phyloP scores from a whole-genome alignment of 2,888 invertebrate species.

The Harpagoxenus sublaevis region DNA sequence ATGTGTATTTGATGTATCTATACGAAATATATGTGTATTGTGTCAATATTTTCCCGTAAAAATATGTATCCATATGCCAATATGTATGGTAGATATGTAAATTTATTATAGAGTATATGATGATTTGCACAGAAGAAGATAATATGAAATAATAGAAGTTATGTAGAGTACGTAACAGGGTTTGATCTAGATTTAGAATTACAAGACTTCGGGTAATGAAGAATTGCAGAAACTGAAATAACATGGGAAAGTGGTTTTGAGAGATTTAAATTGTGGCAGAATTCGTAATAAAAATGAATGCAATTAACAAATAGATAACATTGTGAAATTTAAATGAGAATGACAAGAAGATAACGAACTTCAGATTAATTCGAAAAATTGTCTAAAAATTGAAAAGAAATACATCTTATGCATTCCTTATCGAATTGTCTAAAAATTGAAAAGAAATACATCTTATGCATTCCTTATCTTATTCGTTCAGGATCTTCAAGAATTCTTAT shows the following conservation, averaged over 20 bases:
- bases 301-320: background rate
- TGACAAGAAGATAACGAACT: background rate
- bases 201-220: background rate
- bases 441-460: background rate
- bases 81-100: background rate
- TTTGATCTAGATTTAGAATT: conserved; percentile 1
- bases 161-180: background rate
- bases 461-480: no score
- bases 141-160: background rate
- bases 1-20: background rate
- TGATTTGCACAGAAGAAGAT: background rate
- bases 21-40: background rate
- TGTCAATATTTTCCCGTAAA: background rate
- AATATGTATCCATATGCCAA: background rate
- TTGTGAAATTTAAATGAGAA: background rate
- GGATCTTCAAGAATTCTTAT: background rate
- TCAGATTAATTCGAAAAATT: conserved; percentile 11
- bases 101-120: background rate
- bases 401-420: background rate
- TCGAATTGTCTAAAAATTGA: background rate
- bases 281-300: conserved; percentile 1
- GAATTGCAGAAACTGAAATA: background rate
- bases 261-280: background rate
- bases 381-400: background rate
- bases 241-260: background rate